A percentile compares a stretch with the other conserved stretches of the same genome.
phyloP scores from a whole-genome alignment of 2,797 vertebrate genomes.

The Chrosomus eos region DNA sequence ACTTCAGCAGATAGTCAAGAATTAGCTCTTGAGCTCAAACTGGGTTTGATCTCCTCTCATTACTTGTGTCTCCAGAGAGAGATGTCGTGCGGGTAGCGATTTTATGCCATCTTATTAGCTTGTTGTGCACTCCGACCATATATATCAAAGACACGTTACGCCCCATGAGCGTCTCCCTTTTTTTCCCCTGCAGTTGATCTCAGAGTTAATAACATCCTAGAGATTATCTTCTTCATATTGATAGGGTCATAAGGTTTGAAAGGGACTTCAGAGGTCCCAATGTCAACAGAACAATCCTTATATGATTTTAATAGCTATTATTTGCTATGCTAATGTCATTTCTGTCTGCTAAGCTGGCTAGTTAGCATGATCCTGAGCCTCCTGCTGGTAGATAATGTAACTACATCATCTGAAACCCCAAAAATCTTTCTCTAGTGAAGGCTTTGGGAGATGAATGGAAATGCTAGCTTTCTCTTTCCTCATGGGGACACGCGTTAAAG shows the following conservation, averaged over 20 bases:
- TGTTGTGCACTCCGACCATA: slow-evolving; percentile 66
- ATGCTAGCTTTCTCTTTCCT: background rate
- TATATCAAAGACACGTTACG: slow-evolving; percentile 64
- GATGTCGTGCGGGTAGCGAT: slow-evolving; percentile 55
- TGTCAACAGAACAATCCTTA: slow-evolving; percentile 1
- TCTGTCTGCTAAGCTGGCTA: background rate
- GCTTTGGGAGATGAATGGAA: background rate
- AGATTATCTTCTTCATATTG: slow-evolving; percentile 58
- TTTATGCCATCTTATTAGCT: slow-evolving; percentile 64
- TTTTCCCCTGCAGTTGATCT: slow-evolving; percentile 44
- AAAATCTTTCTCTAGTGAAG: background rate
- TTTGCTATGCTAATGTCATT: background rate
- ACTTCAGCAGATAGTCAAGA: slow-evolving; percentile 38
- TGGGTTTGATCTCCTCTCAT: slow-evolving; percentile 60
- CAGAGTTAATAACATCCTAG: slow-evolving; percentile 56
- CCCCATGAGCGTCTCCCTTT: slow-evolving; percentile 47
- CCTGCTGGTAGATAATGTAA: slow-evolving; percentile 3
- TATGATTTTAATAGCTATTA: slow-evolving; percentile 16
- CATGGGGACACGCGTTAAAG: background rate
- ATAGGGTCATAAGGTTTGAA: slow-evolving; percentile 28
- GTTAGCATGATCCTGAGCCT: background rate
- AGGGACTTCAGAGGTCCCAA: background rate
- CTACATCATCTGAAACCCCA: background rate
- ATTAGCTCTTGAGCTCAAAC: background rate
- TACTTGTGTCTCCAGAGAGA: slow-evolving; percentile 49